phyloP scores from a whole-genome alignment of 2,888 invertebrate species.

The Caenorhabditis macrosperma region DNA sequence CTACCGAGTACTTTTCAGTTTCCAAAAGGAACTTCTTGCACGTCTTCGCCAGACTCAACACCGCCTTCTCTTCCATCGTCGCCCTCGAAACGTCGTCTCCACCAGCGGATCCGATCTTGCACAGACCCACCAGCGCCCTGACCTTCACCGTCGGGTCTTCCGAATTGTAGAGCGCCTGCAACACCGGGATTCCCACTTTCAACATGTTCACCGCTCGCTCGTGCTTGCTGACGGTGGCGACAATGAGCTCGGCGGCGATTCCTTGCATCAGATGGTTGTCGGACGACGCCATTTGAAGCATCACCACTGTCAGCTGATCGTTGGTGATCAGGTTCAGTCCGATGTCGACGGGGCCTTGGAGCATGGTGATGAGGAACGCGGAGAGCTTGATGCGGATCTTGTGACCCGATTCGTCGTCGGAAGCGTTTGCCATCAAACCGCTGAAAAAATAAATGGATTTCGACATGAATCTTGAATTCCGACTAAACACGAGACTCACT shows the following conservation, averaged over 20 bases:
- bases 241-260: slow-evolving; percentile 95
- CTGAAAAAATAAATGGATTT: slow-evolving; percentile 53
- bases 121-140: slow-evolving; percentile 87
- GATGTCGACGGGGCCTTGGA: slow-evolving; percentile 92
- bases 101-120: slow-evolving; percentile 92
- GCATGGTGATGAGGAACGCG: slow-evolving; percentile 86
- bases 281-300: slow-evolving; percentile 94
- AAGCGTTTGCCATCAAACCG: slow-evolving; percentile 66
- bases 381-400: slow-evolving; percentile 73
- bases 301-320: slow-evolving; percentile 94
- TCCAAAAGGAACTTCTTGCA: slow-evolving; percentile 86
- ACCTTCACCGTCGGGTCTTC: slow-evolving; percentile 90
- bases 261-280: slow-evolving; percentile 91
- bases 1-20: slow-evolving; percentile 74
- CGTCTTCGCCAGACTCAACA: slow-evolving; percentile 92
- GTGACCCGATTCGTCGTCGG: slow-evolving; percentile 62
- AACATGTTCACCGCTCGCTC: slow-evolving; percentile 89
- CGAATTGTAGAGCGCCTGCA: slow-evolving; percentile 93
- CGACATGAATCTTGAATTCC: no score
- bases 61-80: slow-evolving; percentile 96
- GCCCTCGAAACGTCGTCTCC: slow-evolving; percentile 95
- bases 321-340: slow-evolving; percentile 85
- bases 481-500: slow-evolving; percentile 81
- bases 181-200: slow-evolving; percentile 89
- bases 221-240: slow-evolving; percentile 96